phyloP scores from a whole-genome alignment of 2,888 invertebrate genomes.

The Chymomyza fuscimana region DNA sequence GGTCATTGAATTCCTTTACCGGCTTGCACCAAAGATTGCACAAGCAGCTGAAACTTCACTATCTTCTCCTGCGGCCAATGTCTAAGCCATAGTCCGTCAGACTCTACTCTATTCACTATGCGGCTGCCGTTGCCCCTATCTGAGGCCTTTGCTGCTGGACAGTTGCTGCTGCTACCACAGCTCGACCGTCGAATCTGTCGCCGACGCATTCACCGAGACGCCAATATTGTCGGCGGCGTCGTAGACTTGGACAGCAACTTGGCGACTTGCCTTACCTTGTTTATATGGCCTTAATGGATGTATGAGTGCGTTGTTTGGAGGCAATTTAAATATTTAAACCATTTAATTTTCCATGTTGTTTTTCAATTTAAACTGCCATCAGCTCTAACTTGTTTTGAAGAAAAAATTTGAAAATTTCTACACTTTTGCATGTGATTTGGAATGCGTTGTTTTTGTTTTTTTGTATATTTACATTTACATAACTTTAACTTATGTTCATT shows the following conservation, averaged over 20 bases:
- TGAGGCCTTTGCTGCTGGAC: constrained; percentile 20
- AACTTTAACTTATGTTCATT: not conserved
- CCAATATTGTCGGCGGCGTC: constrained; percentile 11
- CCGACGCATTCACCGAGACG: constrained; percentile 48
- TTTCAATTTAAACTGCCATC: not conserved
- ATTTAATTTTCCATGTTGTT: constrained; percentile 55
- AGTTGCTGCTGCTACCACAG: not conserved
- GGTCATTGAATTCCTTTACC: constrained; percentile 54
- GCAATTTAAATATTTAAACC: constrained; percentile 72
- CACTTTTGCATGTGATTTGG: constrained; percentile 55
- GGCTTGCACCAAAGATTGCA: constrained; percentile 50
- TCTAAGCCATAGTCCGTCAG: not conserved
- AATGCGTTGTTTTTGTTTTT: not conserved
- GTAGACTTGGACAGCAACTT: constrained; percentile 19
- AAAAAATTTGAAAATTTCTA: constrained; percentile 48
- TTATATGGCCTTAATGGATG: constrained; percentile 65
- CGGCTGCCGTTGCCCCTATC: constrained; percentile 49
- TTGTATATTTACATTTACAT: not conserved
- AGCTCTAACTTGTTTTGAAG: not conserved
- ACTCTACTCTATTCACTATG: constrained; percentile 25
- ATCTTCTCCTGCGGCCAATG: not conserved
- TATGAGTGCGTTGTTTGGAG: constrained; percentile 58
- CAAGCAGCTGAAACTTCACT: constrained; percentile 35
- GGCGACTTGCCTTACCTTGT: constrained; percentile 43
- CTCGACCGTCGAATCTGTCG: constrained; percentile 38